Evolutionary conservation across 2,888 invertebrate genomes (phyloP).

Genomic region (Drosophila aldrichi): DNA sequence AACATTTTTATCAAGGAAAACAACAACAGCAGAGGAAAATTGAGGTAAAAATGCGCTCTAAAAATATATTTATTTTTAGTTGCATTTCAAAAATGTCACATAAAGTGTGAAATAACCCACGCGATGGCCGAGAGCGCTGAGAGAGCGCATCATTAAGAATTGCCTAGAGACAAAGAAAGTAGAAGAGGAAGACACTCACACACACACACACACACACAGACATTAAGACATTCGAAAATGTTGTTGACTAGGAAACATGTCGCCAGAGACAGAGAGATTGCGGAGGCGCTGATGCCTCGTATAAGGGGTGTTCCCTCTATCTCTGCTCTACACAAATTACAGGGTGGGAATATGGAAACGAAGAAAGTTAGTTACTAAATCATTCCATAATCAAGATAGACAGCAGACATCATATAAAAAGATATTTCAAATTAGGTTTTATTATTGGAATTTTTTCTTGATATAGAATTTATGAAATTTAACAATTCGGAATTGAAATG

Average conservation of each 20-base stretch:
- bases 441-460: not conserved
- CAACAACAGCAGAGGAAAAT: constrained; percentile 25
- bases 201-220: not conserved
- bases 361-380: not conserved
- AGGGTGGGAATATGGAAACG: not conserved
- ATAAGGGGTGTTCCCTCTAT: constrained; percentile 21
- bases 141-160: constrained; percentile 7
- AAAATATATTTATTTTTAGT: constrained; percentile 62
- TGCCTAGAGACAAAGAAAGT: constrained; percentile 1
- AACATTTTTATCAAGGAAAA: constrained; percentile 48
- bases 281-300: constrained; percentile 9
- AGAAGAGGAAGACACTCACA: not conserved
- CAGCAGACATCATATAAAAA: not conserved
- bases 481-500: not conserved
- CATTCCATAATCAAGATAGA: not conserved
- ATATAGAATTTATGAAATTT: not conserved
- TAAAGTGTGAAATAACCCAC: constrained; percentile 57
- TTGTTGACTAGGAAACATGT: constrained; percentile 31
- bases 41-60: constrained; percentile 44
- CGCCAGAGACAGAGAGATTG: constrained; percentile 25
- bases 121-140: constrained; percentile 16
- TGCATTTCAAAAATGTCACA: constrained; percentile 70
- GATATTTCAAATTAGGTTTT: not conserved
- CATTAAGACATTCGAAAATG: constrained; percentile 28
- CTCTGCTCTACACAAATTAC: not conserved